Evolutionary conservation across 2,797 vertebrate genomes (phyloP).

Genomic region (Xenopus petersii): DNA sequence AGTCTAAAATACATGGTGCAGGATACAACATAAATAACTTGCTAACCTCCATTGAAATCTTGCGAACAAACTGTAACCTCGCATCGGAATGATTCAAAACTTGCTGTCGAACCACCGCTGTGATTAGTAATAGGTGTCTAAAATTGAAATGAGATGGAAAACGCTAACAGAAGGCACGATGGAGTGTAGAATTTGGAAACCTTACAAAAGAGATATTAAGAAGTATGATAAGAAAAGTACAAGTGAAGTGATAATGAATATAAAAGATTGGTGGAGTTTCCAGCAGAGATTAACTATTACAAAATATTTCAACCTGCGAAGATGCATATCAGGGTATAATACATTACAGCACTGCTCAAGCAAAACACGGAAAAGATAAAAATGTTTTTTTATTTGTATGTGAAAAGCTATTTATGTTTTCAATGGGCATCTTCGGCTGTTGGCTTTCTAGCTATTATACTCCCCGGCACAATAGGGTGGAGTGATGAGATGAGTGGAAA

Average conservation of each 20-base stretch:
- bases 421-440: too few species aligned
- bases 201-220: slow-evolving; percentile 21
- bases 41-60: slow-evolving; percentile 41
- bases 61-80: slow-evolving; percentile 40
- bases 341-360: slow-evolving; percentile 2
- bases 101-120: slow-evolving; percentile 38
- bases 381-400: too few species aligned
- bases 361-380: too few species aligned
- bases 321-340: slow-evolving; percentile 43
- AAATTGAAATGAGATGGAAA: slow-evolving; percentile 45
- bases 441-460: too few species aligned
- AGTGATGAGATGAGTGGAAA: too few species aligned
- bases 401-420: too few species aligned
- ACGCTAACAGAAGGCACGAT: slow-evolving; percentile 26
- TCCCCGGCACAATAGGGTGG: too few species aligned
- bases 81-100: slow-evolving; percentile 38
- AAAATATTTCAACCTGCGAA: slow-evolving; percentile 32
- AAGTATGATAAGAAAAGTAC: slow-evolving; percentile 39
- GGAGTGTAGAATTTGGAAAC: slow-evolving; percentile 28
- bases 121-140: slow-evolving; percentile 44
- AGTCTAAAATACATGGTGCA: slow-evolving; percentile 15
- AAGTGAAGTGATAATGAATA: slow-evolving; percentile 49
- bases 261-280: slow-evolving; percentile 44
- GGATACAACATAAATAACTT: slow-evolving; percentile 35
- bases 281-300: slow-evolving; percentile 42